Conservation (phyloP, 2,888 invertebrate genomes). For the Drosophila lutescens region DNA sequence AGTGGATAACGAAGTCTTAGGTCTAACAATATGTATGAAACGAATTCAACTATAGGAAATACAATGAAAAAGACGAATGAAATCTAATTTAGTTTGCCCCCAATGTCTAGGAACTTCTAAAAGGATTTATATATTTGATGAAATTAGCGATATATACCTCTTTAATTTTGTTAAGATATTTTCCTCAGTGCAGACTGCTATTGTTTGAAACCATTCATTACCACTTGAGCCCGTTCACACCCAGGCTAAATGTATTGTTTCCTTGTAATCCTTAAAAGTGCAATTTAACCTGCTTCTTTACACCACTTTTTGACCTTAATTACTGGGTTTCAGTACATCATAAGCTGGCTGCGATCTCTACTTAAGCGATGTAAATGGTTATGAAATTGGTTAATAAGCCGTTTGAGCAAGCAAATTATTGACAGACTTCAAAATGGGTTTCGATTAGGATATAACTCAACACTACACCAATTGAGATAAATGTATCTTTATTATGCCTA, state of each 20-base stretch:
- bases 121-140: too few relatives aligned
- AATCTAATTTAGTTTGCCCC: too few relatives aligned
- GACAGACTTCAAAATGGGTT: not conserved
- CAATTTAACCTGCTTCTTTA: slow-evolving; percentile 43
- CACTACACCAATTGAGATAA: slow-evolving; percentile 14
- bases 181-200: slow-evolving; percentile 1
- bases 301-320: slow-evolving; percentile 15
- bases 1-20: too few relatives aligned
- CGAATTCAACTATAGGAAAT: too few relatives aligned
- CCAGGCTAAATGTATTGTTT: slow-evolving; percentile 47
- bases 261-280: slow-evolving; percentile 56
- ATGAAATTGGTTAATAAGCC: slow-evolving; percentile 25
- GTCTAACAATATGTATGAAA: too few relatives aligned
- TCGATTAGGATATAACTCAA: slow-evolving; percentile 2
- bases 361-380: slow-evolving; percentile 24
- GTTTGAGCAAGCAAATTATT: not conserved
- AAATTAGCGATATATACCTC: not conserved
- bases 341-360: slow-evolving; percentile 14
- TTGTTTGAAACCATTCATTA: slow-evolving; percentile 55
- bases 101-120: too few relatives aligned
- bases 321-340: slow-evolving; percentile 7
- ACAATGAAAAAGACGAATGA: too few relatives aligned
- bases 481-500: not conserved
- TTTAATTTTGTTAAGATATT: not conserved
- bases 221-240: slow-evolving; percentile 54